Percentiles rank a stretch among this genome's conserved stretches.
Evolutionary conservation across 2,888 invertebrate genomes (phyloP).

Genomic region (Stenodera caucasica): DNA sequence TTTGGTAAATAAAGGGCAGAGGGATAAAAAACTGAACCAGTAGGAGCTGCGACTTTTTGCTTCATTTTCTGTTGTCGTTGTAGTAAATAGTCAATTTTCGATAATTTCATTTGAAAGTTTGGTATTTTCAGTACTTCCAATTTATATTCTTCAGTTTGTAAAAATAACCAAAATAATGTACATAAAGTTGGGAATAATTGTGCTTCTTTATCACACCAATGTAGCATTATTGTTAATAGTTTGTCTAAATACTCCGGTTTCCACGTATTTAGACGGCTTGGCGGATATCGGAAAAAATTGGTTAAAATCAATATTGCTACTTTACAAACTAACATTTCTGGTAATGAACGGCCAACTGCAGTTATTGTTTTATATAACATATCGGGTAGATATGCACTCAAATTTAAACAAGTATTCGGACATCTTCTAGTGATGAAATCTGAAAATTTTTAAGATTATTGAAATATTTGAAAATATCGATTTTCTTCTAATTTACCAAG

Average conservation of each 20-base stretch:
- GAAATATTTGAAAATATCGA: slow-evolving; percentile 3
- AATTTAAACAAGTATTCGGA: slow-evolving; percentile 44
- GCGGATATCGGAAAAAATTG: slow-evolving; percentile 66
- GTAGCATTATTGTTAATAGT: slow-evolving; percentile 65
- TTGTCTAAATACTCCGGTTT: slow-evolving; percentile 63
- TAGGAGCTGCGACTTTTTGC: slow-evolving; percentile 28
- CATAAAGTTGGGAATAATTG: slow-evolving; percentile 66
- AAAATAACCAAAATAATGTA: slow-evolving; percentile 69
- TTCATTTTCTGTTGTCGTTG: slow-evolving; percentile 50
- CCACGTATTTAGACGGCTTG: slow-evolving; percentile 65
- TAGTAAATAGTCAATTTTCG: slow-evolving; percentile 42
- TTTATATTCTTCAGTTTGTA: slow-evolving; percentile 58
- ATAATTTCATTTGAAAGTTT: slow-evolving; percentile 40
- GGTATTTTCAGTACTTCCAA: slow-evolving; percentile 50
- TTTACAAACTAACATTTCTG: slow-evolving; percentile 62
- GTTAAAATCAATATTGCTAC: slow-evolving; percentile 64
- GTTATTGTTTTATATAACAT: slow-evolving; percentile 51
- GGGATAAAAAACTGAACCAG: slow-evolving; percentile 37
- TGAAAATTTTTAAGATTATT: slow-evolving; percentile 37
- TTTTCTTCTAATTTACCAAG: slow-evolving; percentile 47
- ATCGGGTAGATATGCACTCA: slow-evolving; percentile 50
- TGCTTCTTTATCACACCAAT: slow-evolving; percentile 69
- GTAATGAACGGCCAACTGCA: slow-evolving; percentile 61
- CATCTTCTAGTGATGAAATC: slow-evolving; percentile 55
- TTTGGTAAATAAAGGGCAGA: slow-evolving; percentile 40